Conservation (phyloP, 2,797 vertebrate species). For the Emydoidea blandingii region DNA sequence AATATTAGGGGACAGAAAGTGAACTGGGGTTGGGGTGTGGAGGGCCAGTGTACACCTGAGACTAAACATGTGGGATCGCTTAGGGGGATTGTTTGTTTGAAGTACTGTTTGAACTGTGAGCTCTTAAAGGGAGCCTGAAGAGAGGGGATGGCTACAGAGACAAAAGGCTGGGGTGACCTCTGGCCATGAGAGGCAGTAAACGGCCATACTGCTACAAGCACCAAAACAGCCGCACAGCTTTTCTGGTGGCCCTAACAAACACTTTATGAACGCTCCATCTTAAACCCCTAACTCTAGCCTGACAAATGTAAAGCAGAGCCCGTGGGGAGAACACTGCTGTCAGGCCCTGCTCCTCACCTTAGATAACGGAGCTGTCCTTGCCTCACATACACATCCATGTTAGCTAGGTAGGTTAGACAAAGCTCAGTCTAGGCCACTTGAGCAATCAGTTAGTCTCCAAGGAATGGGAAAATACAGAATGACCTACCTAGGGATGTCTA, state of each 20-base stretch:
- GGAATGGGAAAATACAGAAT: background rate
- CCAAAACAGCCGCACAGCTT: background rate
- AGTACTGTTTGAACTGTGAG: background rate
- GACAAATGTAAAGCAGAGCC: background rate
- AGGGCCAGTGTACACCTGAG: background rate
- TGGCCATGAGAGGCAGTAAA: background rate
- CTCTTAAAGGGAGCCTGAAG: too few species aligned
- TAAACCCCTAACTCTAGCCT: background rate
- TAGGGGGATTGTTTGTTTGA: background rate
- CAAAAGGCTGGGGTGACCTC: background rate
- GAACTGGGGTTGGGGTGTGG: background rate
- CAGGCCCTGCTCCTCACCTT: background rate
- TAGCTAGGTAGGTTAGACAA: background rate
- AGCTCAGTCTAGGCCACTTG: background rate
- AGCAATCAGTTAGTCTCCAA: background rate
- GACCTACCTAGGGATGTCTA: too few species aligned
- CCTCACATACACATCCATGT: background rate
- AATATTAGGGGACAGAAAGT: background rate
- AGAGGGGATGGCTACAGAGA: too few species aligned
- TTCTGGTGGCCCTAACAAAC: background rate
- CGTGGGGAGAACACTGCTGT: background rate
- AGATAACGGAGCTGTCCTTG: background rate
- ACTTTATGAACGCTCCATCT: background rate
- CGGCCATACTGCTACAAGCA: background rate
- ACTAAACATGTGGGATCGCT: background rate